Evolutionary conservation across 2,113 vertebrate species (phyloP).

Genomic region (Trematomus loennbergii): DNA sequence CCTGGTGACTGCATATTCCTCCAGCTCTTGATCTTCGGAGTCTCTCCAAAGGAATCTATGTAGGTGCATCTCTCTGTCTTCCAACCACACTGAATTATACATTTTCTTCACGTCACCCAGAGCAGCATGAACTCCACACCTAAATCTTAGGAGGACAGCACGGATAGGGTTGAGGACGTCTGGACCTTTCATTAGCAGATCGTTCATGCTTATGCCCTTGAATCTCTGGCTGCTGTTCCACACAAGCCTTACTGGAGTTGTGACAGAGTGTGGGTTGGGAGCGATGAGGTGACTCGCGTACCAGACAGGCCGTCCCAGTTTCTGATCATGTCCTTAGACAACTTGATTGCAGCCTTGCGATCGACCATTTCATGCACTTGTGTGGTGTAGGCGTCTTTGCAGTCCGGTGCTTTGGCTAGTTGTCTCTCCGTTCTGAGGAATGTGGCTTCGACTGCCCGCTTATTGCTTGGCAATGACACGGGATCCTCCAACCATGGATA

Average conservation of each 20-base stretch:
- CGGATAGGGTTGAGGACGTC: constrained; percentile 46
- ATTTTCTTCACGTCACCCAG: constrained; percentile 40
- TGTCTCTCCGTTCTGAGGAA: constrained; percentile 27
- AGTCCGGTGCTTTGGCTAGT: constrained; percentile 20
- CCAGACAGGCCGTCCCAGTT: constrained; percentile 30
- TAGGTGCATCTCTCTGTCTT: constrained; percentile 26
- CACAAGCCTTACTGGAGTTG: constrained; percentile 32
- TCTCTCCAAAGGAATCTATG: constrained; percentile 53
- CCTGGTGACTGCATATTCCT: constrained; percentile 21
- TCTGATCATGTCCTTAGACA: neutral
- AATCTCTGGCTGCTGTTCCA: constrained; percentile 35
- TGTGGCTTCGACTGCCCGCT: neutral
- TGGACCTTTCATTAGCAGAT: constrained; percentile 39
- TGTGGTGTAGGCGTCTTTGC: constrained; percentile 4
- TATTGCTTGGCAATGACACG: neutral
- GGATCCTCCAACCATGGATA: constrained; percentile 36
- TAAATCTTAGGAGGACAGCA: constrained; percentile 37
- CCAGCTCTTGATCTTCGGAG: neutral
- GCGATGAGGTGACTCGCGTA: constrained; percentile 26
- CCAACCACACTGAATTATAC: constrained; percentile 48
- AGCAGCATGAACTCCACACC: neutral
- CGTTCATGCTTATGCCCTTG: constrained; percentile 29
- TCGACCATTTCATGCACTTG: constrained; percentile 45
- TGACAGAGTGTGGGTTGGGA: constrained; percentile 17
- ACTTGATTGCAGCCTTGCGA: neutral